phyloP scores from a whole-genome alignment of 2,797 vertebrate species.

The Acanthurus leucopareius region DNA sequence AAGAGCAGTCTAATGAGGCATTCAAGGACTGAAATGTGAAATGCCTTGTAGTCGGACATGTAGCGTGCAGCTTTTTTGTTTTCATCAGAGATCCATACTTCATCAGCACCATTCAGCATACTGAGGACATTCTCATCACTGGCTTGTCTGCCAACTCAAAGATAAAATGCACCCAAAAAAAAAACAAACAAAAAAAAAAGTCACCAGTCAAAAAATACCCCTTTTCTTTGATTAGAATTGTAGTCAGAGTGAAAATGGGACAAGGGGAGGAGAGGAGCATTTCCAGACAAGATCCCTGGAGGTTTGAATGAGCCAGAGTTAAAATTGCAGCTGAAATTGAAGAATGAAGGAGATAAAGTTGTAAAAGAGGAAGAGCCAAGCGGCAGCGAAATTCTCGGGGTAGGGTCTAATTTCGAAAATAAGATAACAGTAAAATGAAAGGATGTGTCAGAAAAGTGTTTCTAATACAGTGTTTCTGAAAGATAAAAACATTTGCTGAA shows the following conservation, averaged over 20 bases:
- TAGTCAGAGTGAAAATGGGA: slow-evolving; percentile 50
- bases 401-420: not conserved
- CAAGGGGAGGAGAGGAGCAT: slow-evolving; percentile 29
- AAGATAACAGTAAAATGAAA: not conserved
- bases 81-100: slow-evolving; percentile 20
- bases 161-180: slow-evolving; percentile 29
- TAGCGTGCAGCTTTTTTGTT: not conserved
- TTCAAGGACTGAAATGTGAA: slow-evolving; percentile 49
- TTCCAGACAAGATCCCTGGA: slow-evolving; percentile 50
- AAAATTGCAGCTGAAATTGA: slow-evolving; percentile 39
- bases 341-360: slow-evolving; percentile 1
- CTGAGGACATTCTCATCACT: slow-evolving; percentile 36
- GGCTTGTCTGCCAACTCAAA: slow-evolving; percentile 15
- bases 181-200: slow-evolving; percentile 27
- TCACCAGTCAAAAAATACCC: slow-evolving; percentile 41
- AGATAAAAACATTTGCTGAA: not conserved
- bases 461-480: not conserved
- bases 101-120: slow-evolving; percentile 53
- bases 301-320: slow-evolving; percentile 41
- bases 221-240: slow-evolving; percentile 45
- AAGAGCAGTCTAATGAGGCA: slow-evolving; percentile 47
- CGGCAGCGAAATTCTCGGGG: not conserved
- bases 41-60: slow-evolving; percentile 26
- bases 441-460: not conserved
- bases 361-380: slow-evolving; percentile 4